Evolutionary conservation across 2,113 vertebrate genomes (phyloP).

Genomic region (Trogon melanurus): DNA sequence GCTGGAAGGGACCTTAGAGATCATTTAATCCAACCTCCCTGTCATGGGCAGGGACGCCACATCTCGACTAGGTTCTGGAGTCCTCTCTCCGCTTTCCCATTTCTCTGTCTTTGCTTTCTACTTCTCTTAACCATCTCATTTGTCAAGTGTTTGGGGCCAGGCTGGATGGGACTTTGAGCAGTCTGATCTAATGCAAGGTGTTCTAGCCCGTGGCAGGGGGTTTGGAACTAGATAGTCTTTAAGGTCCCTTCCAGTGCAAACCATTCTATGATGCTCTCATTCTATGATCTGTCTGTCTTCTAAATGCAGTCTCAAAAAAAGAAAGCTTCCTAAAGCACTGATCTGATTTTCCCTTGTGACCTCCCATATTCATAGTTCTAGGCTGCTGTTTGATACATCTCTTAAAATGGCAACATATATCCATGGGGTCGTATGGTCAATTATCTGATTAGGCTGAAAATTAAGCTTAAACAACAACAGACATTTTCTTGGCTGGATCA

Average conservation of each 20-base stretch:
- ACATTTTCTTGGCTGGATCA: not conserved
- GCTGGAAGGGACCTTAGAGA: too few species aligned
- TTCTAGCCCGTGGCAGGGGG: too few species aligned
- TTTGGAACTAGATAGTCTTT: too few species aligned
- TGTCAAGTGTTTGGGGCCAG: not conserved
- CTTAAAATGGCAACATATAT: not conserved
- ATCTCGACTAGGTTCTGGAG: too few species aligned
- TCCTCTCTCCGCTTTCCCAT: not conserved
- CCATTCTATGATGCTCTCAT: not conserved
- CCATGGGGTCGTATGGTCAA: not conserved
- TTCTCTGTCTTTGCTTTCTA: not conserved
- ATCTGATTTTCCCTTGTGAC: not conserved
- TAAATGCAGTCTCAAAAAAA: not conserved
- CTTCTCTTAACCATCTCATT: not conserved
- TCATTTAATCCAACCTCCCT: too few species aligned
- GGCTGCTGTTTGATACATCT: not conserved
- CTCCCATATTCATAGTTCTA: not conserved
- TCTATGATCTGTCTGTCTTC: not conserved
- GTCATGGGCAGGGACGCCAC: too few species aligned
- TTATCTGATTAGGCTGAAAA: conserved; percentile 36
- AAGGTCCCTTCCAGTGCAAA: not conserved
- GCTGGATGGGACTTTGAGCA: not conserved
- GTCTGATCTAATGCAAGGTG: not conserved
- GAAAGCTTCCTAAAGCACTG: not conserved
- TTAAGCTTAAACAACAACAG: not conserved